These are phyloP conservation scores for Podarcis cretensis DNA, from an alignment of 2,113 vertebrate species.

Conservation along the genomic window DNA sequence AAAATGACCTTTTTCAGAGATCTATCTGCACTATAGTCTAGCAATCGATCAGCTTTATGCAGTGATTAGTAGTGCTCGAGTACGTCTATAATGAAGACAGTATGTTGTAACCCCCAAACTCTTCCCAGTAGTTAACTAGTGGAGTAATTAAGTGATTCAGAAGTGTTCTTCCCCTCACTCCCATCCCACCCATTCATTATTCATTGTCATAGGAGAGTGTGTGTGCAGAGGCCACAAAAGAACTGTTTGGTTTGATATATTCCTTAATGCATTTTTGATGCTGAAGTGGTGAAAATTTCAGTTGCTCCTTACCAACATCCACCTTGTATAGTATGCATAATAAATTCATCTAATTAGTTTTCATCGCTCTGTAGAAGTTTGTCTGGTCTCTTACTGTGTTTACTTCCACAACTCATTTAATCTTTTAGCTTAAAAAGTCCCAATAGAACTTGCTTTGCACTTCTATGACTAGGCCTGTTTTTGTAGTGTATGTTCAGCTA, in stretches of 20 bases:
- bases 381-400: slow-evolving; percentile 70
- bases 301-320: slow-evolving; percentile 73
- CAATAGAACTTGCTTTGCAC: slow-evolving; percentile 40
- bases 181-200: slow-evolving; percentile 60
- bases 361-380: slow-evolving; percentile 72
- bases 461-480: slow-evolving; percentile 60
- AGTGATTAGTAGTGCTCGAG: slow-evolving; percentile 60
- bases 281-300: slow-evolving; percentile 73
- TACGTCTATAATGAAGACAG: slow-evolving; percentile 59
- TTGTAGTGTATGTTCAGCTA: slow-evolving; percentile 68
- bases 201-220: slow-evolving; percentile 63
- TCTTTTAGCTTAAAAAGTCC: slow-evolving; percentile 45
- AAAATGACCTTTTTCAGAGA: slow-evolving; percentile 74
- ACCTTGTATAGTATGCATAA: slow-evolving; percentile 79
- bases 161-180: slow-evolving; percentile 44
- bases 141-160: slow-evolving; percentile 58
- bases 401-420: slow-evolving; percentile 46
- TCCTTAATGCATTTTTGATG: slow-evolving; percentile 66
- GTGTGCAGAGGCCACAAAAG: slow-evolving; percentile 68
- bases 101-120: slow-evolving; percentile 52
- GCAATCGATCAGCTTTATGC: slow-evolving; percentile 62
- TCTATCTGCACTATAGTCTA: slow-evolving; percentile 63
- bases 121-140: slow-evolving; percentile 55
- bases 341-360: slow-evolving; percentile 81
- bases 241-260: slow-evolving; percentile 72